These are phyloP conservation scores for Tiaroga cobitis DNA, from an alignment of 2,797 vertebrate species.

Conservation along the genomic window DNA sequence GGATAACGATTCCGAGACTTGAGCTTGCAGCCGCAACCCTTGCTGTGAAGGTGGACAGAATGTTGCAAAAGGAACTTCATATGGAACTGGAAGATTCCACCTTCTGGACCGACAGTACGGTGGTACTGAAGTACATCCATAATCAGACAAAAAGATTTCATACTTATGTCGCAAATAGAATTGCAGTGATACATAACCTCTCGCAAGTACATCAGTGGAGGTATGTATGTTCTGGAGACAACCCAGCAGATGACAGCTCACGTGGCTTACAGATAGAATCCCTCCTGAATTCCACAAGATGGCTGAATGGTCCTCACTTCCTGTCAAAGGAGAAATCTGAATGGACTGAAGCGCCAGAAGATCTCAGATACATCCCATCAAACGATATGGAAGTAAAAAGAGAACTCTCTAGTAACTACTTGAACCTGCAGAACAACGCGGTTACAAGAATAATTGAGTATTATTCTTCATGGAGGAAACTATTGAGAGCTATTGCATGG, in stretches of 20 bases:
- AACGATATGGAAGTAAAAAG: constrained; percentile 16
- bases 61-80: not conserved
- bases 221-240: not conserved
- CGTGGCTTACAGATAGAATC: not conserved
- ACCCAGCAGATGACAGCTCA: not conserved
- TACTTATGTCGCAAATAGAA: constrained; percentile 31
- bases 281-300: not conserved
- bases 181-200: constrained; percentile 29
- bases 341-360: constrained; percentile 1
- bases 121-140: constrained; percentile 18
- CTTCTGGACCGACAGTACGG: constrained; percentile 29
- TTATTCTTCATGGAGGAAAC: constrained; percentile 24
- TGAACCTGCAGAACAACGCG: constrained; percentile 7
- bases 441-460: constrained; percentile 1
- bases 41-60: constrained; percentile 1
- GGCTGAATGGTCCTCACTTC: not conserved
- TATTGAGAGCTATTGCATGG: constrained; percentile 37
- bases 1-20: not conserved
- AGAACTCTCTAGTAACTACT: not conserved
- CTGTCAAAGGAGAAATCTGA: not conserved
- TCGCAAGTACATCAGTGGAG: constrained; percentile 31
- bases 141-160: not conserved
- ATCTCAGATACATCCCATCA: not conserved
- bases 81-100: constrained; percentile 8
- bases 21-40: constrained; percentile 1